Base-by-base conservation (phyloP, 2,797 vertebrate species). In the Zalophus californianus region DNA sequence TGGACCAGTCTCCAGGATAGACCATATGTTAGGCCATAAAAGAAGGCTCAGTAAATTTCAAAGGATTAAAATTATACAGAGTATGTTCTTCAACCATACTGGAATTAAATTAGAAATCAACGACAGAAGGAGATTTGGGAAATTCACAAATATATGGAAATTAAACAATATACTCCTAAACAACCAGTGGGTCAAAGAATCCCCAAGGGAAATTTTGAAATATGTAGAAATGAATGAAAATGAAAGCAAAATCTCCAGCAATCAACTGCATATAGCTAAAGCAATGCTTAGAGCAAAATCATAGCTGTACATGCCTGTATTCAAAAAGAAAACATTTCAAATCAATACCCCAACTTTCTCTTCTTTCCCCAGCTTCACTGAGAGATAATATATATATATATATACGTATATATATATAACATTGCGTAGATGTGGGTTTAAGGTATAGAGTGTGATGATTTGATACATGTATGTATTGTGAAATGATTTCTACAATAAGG, bases 211-310 rank as follows among this genome's bases (percentile, higher is more conserved):
- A 94, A 91, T 75, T 89, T 83, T 32, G 32, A 94, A 97, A 89
- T 93, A 93, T 58, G 93, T 93, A 86, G 87, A 97, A 94, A 88
- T 91, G 73, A 93, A 54, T 79, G 72, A 83, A 97, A 95, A 91
- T 94, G 73, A 94, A 97, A 96, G 56, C 80, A 82, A 29, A 75
- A 14, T 23, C 73, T 85, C 44, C 23, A 62, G 80, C 95, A 97
- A 60, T 44, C 20, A 68, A 25, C 11, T 66, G 27, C 58, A 41
- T 44, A 3, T 23, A 86, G 64, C 64, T 77, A 91, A 94, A 91
- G 44, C 88, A 92, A 44, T 86, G 56, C 82, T 87, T 90, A 54
- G 38, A 79, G 85, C 86, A 64, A 92, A 94, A 73, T 83, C 87
- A 88, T 11, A 83, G 66, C 64, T 97, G 29, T 27, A 64, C 52